Evolutionary conservation across 2,113 vertebrate genomes (phyloP), one percentile per base, ranked within the genome.

Genomic region (Prunella himalayana): DNA sequence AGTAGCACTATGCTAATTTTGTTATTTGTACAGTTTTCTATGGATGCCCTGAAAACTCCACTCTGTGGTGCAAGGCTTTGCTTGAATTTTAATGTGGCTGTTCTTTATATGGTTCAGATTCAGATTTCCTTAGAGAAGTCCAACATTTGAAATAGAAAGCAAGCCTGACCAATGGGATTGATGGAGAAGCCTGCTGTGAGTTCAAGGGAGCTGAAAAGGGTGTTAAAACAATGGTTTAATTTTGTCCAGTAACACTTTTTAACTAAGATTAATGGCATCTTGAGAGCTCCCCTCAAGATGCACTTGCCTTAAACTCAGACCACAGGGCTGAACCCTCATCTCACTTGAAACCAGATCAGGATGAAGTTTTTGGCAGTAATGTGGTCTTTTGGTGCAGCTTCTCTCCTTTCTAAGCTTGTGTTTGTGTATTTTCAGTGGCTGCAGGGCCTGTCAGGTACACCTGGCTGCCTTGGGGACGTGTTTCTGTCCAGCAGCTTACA

Each of bases 31-130:
- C 31, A 37, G 3, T 18, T 9, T 86, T 86, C 49, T 59, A 1
- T 61, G 80, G 60, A 71, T 2, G 0, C 63, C 50, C 39, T 45
- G 76, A 92, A 81, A 53, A 49, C 31, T 68, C 22, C 31, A 2
- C 56, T 75, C 41, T 44, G 13, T 31, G 56, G 39, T 63, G 28
- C 42, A 64, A 44, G 31, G 64, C 37, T 85, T 89, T 90, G 45
- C 68, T n/a, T 82, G 63, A 63, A 56, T 85, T 69, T 79, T 90
- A 49, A 57, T 86, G 59, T 83, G 66, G 45, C 57, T 94, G 51
- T 68, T 86, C 57, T 77, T 82, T 63, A 41, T 28, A 11, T 79
- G 53, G 23, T 88, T 73, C 23, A 69, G 31, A 69, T 60, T 83
- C 60, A 39, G 28, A 51, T 83, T 71, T 71, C 71, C 65, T 77